phyloP scores from a whole-genome alignment of 1,140 invertebrate species.

The Coboldia fuscipes region DNA sequence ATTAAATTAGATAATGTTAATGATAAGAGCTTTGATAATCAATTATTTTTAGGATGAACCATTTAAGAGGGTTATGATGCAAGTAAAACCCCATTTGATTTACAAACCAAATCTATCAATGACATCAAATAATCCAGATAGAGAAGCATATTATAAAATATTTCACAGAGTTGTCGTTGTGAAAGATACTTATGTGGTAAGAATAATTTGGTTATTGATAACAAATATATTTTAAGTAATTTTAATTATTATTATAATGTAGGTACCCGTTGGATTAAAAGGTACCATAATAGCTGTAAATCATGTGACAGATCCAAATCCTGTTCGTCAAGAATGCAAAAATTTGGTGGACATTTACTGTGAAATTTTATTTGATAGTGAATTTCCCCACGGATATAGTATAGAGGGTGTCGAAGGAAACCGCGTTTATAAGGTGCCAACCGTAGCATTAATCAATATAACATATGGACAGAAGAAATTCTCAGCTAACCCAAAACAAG shows the following conservation, averaged over 20 bases:
- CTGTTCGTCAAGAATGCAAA: conserved; percentile 16
- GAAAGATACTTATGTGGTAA: conserved; percentile 38
- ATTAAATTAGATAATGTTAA: conserved; percentile 4
- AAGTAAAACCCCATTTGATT: conserved; percentile 58
- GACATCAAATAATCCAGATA: conserved; percentile 28
- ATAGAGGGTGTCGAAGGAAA: too few species aligned
- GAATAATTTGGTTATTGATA: conserved; percentile 2
- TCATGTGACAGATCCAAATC: conserved; percentile 18
- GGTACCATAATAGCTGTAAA: conserved; percentile 62
- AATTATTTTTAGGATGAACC: conserved; percentile 9
- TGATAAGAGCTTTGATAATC: conserved; percentile 1
- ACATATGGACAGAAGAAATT: too few species aligned
- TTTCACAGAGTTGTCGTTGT: conserved; percentile 71
- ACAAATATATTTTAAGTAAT: conserved; percentile 1
- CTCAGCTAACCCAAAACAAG: too few species aligned
- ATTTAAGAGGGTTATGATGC: conserved; percentile 37
- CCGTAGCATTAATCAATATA: too few species aligned
- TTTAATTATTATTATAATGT: not conserved
- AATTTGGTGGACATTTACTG: conserved; percentile 13
- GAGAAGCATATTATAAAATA: too few species aligned
- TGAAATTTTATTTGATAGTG: conserved; percentile 14
- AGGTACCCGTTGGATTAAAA: conserved; percentile 51
- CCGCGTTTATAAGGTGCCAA: too few species aligned
- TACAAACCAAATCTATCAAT: conserved; percentile 31
- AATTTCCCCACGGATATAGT: too few species aligned